Base-by-base conservation (phyloP, 2,113 vertebrate genomes). In the Festucalex cinctus region DNA sequence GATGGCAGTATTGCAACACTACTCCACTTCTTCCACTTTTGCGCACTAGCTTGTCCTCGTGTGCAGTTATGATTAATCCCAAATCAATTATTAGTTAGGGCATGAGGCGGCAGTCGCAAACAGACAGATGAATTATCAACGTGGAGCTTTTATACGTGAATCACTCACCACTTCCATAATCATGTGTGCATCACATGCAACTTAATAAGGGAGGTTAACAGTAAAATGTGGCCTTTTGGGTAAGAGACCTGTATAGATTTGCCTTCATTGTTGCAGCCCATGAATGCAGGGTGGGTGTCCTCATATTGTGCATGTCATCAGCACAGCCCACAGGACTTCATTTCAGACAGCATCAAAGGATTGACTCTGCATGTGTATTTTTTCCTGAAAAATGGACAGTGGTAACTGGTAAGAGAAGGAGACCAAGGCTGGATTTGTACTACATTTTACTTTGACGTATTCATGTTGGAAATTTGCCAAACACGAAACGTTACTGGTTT, bases 1-100 rank as follows among this genome's bases (percentile, higher is more conserved):
- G 91, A 83, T 90, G 91, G 89, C 91, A 92, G 22, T 91, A 71
- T 80, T 79, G 87, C 69, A 83, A 69, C 86, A 77, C 69, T 43
- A 32, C 68, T 59, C 44, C 35, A 65, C 43, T 66, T n/a, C 20
- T 14, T 1, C 36, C 60, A 43, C 68, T 56, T 20, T 53, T 63
- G 35, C 74, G 60, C 66, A 79, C 71, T 83, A 57, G 26, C 70
- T 73, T 77, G 79, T 53, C 53, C 41, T 48, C 74, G 66, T 71
- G 84, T 60, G 43, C 71, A 85, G 66, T 81, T 80, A 66, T 81
- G 74, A 86, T 85, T 84, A 86, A 83, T 87, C 86, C 85, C 78
- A 78, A 85, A 84, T 89, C 88, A 69, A 80, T 71, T 70, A 73
- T 82, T 68, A 77, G 79, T 82, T 68, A 78, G 80, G 76, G 80